These are phyloP conservation scores for Bubalus kerabau DNA, from an alignment of 2,113 vertebrate genomes.

Conservation along the genomic window DNA sequence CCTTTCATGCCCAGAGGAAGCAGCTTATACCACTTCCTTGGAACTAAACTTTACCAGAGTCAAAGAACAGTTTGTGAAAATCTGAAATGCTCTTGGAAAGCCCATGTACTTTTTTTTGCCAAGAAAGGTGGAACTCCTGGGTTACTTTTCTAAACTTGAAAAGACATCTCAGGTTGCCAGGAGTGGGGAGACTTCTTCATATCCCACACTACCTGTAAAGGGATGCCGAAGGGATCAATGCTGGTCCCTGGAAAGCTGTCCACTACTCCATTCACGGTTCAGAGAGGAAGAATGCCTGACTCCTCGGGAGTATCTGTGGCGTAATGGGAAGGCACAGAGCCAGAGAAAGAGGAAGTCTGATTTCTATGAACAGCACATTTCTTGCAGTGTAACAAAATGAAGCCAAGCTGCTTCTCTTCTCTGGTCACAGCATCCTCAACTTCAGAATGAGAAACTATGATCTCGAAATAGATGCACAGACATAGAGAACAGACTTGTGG, in stretches of 20 bases:
- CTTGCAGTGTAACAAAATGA: not conserved
- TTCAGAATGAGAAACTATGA: not conserved
- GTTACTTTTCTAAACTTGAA: not conserved
- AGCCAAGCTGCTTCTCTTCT: not conserved
- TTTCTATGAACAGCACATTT: not conserved
- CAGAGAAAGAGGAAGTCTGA: not conserved
- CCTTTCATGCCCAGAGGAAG: not conserved
- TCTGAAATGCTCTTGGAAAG: not conserved
- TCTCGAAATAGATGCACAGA: not conserved
- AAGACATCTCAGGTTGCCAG: not conserved
- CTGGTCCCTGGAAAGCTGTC: not conserved
- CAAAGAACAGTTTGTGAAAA: not conserved
- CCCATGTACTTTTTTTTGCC: not conserved
- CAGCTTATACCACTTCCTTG: not conserved
- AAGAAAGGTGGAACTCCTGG: not conserved
- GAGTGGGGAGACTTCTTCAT: not conserved
- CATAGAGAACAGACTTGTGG: not conserved
- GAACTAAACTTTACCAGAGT: not conserved
- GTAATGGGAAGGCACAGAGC: fast-evolving
- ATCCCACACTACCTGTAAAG: not conserved
- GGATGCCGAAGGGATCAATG: not conserved
- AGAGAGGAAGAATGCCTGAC: not conserved
- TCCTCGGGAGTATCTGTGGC: fast-evolving
- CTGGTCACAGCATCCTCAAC: not conserved
- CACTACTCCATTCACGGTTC: not conserved